phyloP scores from a whole-genome alignment of 1,140 invertebrate genomes.

The Anoplophora glabripennis region DNA sequence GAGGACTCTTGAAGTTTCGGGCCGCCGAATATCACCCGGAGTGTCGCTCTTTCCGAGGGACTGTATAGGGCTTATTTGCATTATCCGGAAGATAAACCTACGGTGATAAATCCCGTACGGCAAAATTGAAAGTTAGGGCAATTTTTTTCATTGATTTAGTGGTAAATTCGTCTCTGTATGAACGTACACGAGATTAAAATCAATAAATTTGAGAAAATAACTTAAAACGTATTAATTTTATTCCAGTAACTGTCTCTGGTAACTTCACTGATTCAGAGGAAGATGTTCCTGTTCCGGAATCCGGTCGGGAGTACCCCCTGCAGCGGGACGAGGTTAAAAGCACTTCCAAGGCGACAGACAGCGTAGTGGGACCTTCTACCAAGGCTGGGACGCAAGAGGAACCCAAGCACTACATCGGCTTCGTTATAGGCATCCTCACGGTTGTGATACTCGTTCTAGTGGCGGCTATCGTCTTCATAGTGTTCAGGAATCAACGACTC shows the following conservation, averaged over 20 bases:
- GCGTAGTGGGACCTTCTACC: background rate
- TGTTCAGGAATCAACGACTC: slow-evolving; percentile 64
- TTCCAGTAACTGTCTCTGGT: slow-evolving; percentile 60
- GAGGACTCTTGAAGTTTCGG: too few species aligned
- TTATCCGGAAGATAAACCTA: too few species aligned
- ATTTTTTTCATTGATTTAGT: too few species aligned
- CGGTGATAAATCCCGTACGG: too few species aligned
- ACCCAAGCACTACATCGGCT: slow-evolving; percentile 62
- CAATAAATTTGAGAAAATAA: too few species aligned
- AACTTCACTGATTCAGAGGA: slow-evolving; percentile 68
- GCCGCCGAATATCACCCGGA: too few species aligned
- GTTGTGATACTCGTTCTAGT: slow-evolving; percentile 69
- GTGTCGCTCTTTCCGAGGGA: too few species aligned
- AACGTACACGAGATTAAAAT: too few species aligned
- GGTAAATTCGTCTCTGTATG: too few species aligned
- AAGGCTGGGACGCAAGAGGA: slow-evolving; percentile 43
- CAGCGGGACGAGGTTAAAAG: slow-evolving; percentile 68
- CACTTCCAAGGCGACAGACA: slow-evolving; percentile 4
- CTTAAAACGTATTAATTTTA: background rate
- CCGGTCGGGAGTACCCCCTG: slow-evolving; percentile 59
- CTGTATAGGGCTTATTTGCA: too few species aligned
- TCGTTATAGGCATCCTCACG: slow-evolving; percentile 73
- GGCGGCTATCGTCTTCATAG: slow-evolving; percentile 68
- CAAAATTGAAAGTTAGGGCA: too few species aligned
- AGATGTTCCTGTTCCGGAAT: slow-evolving; percentile 42